phyloP scores from a whole-genome alignment of 1,140 invertebrate genomes.

The Orius insidiosus region DNA sequence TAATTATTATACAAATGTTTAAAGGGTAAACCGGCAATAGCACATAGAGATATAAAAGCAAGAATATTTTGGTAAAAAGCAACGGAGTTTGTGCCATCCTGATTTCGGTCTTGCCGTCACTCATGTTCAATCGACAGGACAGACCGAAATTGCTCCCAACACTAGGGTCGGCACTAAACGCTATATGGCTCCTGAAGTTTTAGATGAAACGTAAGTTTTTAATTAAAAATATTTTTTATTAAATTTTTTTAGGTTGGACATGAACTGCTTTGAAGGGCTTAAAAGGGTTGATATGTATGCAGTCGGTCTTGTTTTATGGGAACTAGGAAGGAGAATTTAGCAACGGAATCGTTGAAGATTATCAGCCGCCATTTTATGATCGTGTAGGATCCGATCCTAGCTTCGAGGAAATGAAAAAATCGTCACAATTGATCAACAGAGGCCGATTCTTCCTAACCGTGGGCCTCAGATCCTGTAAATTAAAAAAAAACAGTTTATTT shows the following conservation, averaged over 20 bases:
- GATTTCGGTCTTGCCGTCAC: slow-evolving; percentile 85
- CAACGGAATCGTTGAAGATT: slow-evolving; percentile 59
- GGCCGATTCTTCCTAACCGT: slow-evolving; percentile 67
- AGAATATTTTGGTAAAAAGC: slow-evolving; percentile 82
- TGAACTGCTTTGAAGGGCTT: slow-evolving; percentile 72
- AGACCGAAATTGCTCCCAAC: slow-evolving; percentile 50
- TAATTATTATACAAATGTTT: slow-evolving; percentile 6
- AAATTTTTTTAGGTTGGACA: slow-evolving; percentile 58
- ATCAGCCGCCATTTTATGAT: slow-evolving; percentile 78
- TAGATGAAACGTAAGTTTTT: slow-evolving; percentile 51
- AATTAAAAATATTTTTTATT: no score
- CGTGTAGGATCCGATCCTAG: slow-evolving; percentile 72
- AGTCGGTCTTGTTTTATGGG: slow-evolving; percentile 83
- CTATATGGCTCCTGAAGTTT: slow-evolving; percentile 89
- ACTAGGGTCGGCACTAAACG: slow-evolving; percentile 72
- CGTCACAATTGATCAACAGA: slow-evolving; percentile 65
- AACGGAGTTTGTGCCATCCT: slow-evolving; percentile 79
- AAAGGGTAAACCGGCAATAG: slow-evolving; percentile 76
- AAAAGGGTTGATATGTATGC: slow-evolving; percentile 81
- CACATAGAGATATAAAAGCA: slow-evolving; percentile 86
- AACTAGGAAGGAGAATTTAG: slow-evolving; percentile 60
- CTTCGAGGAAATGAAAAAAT: slow-evolving; percentile 88
- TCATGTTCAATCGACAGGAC: slow-evolving; percentile 46
- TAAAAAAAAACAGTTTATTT: neutral
- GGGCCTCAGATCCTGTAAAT: slow-evolving; percentile 57